Percentiles rank a stretch among this genome's conserved stretches.
phyloP scores from a whole-genome alignment of 1,140 invertebrate species.

The Muscidifurax raptorellus region DNA sequence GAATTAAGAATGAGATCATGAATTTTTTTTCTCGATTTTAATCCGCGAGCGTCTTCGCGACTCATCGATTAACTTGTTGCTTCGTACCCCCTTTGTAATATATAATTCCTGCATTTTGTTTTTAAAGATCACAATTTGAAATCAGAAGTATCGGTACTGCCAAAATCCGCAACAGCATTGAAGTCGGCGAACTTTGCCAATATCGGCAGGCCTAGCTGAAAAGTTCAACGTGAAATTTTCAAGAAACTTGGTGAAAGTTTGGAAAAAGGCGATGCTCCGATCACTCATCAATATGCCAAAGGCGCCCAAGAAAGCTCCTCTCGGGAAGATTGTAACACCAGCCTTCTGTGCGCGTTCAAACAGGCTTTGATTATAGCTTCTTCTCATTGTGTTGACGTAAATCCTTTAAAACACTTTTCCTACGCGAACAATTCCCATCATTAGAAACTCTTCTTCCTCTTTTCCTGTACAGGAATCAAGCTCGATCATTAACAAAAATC shows the following conservation, averaged over 20 bases:
- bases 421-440: too few species aligned
- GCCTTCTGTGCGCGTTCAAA: neutral
- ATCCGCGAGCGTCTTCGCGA: neutral
- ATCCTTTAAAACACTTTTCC: neutral
- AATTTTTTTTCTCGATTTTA: neutral
- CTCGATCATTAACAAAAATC: too few species aligned
- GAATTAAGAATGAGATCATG: neutral
- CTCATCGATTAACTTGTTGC: neutral
- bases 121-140: neutral
- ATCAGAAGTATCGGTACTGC: neutral
- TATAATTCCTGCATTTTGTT: neutral
- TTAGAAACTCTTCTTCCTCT: too few species aligned
- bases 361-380: conserved; percentile 38
- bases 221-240: neutral
- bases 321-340: neutral
- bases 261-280: conserved; percentile 10
- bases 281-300: conserved; percentile 45
- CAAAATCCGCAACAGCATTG: neutral
- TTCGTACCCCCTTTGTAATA: neutral
- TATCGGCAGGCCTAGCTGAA: neutral
- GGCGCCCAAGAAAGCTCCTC: neutral
- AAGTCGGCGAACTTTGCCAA: neutral
- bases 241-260: conserved; percentile 4
- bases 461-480: too few species aligned
- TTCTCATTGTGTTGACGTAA: neutral